Evolutionary conservation across 2,888 invertebrate genomes (phyloP).

Genomic region (Flexamia atlantica): DNA sequence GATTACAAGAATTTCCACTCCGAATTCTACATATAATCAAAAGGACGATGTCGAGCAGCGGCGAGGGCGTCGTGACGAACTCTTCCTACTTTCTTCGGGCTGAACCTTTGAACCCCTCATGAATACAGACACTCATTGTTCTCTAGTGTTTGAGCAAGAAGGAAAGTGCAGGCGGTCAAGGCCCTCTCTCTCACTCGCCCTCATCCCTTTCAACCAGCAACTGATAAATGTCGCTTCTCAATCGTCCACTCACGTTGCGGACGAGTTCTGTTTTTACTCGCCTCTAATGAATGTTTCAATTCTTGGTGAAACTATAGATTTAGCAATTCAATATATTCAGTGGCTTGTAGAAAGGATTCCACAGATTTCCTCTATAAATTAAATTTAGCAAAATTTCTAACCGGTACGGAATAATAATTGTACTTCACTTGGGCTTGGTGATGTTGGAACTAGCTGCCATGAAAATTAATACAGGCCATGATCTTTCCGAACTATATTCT

Average conservation of each 20-base stretch:
- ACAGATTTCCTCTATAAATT: too few relatives aligned
- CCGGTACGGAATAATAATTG: too few relatives aligned
- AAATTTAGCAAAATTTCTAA: too few relatives aligned
- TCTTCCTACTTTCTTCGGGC: slow-evolving; percentile 52
- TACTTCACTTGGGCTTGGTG: too few relatives aligned
- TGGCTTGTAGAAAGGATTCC: too few relatives aligned
- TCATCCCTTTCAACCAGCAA: slow-evolving; percentile 6
- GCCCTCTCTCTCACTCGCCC: slow-evolving; percentile 39
- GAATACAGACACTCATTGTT: slow-evolving; percentile 45
- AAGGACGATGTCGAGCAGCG: slow-evolving; percentile 25
- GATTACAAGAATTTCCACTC: neutral
- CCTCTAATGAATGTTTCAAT: too few relatives aligned
- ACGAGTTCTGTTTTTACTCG: neutral
- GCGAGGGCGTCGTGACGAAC: slow-evolving; percentile 22
- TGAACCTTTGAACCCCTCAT: slow-evolving; percentile 51
- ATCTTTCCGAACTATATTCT: too few relatives aligned
- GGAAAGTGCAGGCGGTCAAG: slow-evolving; percentile 51
- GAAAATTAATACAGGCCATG: too few relatives aligned
- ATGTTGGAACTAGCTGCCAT: too few relatives aligned
- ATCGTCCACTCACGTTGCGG: neutral
- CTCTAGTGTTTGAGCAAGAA: slow-evolving; percentile 53
- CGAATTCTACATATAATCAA: too few relatives aligned
- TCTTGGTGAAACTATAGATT: too few relatives aligned
- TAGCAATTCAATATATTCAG: too few relatives aligned
- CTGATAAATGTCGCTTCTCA: slow-evolving; percentile 23